A percentile compares a stretch with the other conserved stretches of the same genome.
Evolutionary conservation across 2,113 vertebrate species (phyloP).

Genomic region (Scomber japonicus): DNA sequence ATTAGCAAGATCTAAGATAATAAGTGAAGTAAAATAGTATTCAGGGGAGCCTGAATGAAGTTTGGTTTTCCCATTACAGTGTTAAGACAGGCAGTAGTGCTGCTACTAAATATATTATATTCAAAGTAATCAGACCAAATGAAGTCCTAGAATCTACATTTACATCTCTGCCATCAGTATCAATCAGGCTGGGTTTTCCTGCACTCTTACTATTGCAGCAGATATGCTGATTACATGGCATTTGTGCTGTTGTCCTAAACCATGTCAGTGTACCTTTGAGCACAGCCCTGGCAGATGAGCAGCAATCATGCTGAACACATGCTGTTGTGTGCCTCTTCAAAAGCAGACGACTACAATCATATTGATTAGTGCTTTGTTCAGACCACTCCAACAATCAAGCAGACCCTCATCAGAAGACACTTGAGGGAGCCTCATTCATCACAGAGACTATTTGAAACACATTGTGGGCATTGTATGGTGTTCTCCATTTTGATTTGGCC

Average conservation of each 20-base stretch:
- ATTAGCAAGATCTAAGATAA: constrained; percentile 37
- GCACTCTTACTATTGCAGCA: constrained; percentile 11
- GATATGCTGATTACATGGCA: constrained; percentile 63
- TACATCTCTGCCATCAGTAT: constrained; percentile 24
- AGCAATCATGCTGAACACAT: constrained; percentile 74
- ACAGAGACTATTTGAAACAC: constrained; percentile 60
- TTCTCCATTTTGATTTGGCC: constrained; percentile 56
- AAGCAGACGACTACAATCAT: constrained; percentile 77
- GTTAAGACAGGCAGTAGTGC: constrained; percentile 12
- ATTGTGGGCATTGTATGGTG: constrained; percentile 38
- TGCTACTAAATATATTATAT: constrained; percentile 41
- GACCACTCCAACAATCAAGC: constrained; percentile 79
- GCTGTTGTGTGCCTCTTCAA: constrained; percentile 70
- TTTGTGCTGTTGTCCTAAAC: constrained; percentile 54
- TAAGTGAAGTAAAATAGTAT: constrained; percentile 16
- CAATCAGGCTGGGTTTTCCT: constrained; percentile 51
- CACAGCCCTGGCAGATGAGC: constrained; percentile 51
- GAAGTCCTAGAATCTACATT: constrained; percentile 19
- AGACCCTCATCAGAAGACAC: constrained; percentile 68
- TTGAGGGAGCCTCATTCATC: constrained; percentile 52
- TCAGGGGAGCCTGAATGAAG: constrained; percentile 10
- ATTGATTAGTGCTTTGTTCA: constrained; percentile 78
- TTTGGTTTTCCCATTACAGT: constrained; percentile 29
- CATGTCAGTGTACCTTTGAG: constrained; percentile 65
- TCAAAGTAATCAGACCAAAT: constrained; percentile 25